Percentiles rank a stretch among this genome's conserved stretches.
Conservation (phyloP, 1,140 invertebrate genomes). For the Sycophaga agraensis region DNA sequence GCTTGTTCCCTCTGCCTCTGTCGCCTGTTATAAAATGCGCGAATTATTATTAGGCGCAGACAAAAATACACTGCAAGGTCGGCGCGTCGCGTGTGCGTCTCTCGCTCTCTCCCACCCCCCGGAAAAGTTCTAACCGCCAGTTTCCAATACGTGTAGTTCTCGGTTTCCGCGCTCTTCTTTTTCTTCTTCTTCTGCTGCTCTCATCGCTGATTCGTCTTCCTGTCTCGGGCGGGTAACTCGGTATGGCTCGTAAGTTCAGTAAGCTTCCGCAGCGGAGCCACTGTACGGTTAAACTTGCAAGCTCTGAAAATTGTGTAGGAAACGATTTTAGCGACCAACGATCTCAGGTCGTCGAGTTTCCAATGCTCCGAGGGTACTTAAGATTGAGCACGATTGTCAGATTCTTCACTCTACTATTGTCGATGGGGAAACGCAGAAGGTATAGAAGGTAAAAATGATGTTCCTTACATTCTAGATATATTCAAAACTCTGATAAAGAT, state of each 20-base stretch:
- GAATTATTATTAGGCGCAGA: slow-evolving; percentile 53
- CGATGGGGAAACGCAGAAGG: no score
- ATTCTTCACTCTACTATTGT: no score
- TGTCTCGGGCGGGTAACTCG: no score
- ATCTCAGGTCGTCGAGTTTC: no score
- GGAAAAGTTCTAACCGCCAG: not conserved
- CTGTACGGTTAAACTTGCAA: slow-evolving; percentile 13
- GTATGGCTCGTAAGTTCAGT: no score
- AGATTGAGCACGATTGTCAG: no score
- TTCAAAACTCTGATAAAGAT: no score
- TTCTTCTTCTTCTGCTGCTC: no score
- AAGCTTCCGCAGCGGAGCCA: slow-evolving; percentile 23
- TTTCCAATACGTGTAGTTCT: not conserved
- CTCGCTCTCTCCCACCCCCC: not conserved
- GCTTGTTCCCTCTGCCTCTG: not conserved
- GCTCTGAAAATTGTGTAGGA: not conserved
- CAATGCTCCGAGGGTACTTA: no score
- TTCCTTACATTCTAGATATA: no score
- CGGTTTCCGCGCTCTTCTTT: not conserved
- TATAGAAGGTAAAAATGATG: no score
- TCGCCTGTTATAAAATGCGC: slow-evolving; percentile 51
- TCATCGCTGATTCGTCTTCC: no score
- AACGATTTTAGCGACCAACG: not conserved
- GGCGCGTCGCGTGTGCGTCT: slow-evolving; percentile 33
- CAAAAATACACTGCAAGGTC: slow-evolving; percentile 57